Percentiles rank a stretch among this genome's conserved stretches.
phyloP scores from a whole-genome alignment of 2,113 vertebrate species.

The Zosterops pallidus region DNA sequence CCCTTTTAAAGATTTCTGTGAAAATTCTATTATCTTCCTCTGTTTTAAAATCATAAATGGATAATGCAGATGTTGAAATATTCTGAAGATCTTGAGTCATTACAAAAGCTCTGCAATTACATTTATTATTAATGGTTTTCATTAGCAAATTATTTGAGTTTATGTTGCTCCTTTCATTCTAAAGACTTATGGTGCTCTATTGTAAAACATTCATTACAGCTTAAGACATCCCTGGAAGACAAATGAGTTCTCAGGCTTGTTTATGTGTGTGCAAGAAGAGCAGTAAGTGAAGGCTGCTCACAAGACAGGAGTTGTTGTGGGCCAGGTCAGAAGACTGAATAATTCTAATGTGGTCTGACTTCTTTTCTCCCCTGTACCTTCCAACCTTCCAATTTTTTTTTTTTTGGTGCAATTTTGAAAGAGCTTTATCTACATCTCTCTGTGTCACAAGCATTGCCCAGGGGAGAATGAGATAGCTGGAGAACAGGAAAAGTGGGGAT shows the following conservation, averaged over 20 bases:
- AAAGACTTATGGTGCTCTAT: neutral
- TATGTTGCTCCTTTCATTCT: neutral
- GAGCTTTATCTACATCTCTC: neutral
- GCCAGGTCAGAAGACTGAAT: neutral
- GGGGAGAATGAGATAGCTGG: neutral
- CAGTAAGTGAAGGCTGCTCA: neutral
- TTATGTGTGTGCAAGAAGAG: neutral
- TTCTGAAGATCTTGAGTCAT: neutral
- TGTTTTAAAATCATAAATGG: neutral
- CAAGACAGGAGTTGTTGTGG: neutral
- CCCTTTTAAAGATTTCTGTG: neutral
- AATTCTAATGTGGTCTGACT: neutral
- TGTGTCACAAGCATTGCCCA: neutral
- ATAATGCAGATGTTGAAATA: neutral
- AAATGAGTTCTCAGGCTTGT: neutral
- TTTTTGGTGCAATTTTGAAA: neutral
- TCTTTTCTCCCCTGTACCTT: accelerated
- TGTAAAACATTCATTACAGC: neutral
- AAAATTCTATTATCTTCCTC: neutral
- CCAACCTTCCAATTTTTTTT: neutral
- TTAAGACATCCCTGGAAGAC: neutral
- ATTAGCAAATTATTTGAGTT: neutral
- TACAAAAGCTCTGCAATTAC: neutral
- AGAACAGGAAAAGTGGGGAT: neutral
- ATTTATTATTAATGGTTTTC: neutral